phyloP scores from a whole-genome alignment of 2,797 vertebrate species.

The Microctenopoma lineatum region DNA sequence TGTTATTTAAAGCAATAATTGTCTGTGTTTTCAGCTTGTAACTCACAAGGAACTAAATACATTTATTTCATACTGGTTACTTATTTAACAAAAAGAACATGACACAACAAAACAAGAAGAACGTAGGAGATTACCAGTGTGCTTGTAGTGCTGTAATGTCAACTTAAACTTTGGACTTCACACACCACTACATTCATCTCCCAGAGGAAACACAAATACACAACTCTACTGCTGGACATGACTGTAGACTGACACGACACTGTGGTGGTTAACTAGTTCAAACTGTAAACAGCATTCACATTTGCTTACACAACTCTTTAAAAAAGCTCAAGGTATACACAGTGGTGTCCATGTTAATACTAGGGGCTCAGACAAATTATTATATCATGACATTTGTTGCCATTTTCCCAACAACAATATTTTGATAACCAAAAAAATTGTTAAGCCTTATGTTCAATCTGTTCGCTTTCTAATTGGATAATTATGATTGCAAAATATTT shows the following conservation, averaged over 20 bases:
- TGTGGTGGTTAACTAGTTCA: background rate
- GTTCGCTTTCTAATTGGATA: no score
- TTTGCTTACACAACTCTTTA: no score
- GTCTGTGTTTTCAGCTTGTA: no score
- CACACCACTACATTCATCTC: constrained; percentile 25
- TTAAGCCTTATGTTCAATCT: no score
- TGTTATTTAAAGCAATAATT: no score
- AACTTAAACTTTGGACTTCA: constrained; percentile 69
- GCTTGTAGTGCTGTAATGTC: constrained; percentile 41
- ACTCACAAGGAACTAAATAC: background rate
- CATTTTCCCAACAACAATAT: no score
- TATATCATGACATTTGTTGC: no score
- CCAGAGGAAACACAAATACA: constrained; percentile 17
- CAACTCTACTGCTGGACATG: background rate
- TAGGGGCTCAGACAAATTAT: no score
- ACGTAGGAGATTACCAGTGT: background rate
- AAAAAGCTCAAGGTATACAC: background rate
- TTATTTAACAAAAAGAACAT: background rate
- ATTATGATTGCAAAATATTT: no score
- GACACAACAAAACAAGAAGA: background rate
- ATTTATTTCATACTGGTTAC: background rate
- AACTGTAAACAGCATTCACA: background rate
- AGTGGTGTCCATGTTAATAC: background rate
- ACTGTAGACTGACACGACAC: background rate
- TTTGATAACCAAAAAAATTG: no score